These are phyloP conservation scores for Chascanopsetta lugubris DNA, from an alignment of 2,113 vertebrate species.

Conservation along the genomic window DNA sequence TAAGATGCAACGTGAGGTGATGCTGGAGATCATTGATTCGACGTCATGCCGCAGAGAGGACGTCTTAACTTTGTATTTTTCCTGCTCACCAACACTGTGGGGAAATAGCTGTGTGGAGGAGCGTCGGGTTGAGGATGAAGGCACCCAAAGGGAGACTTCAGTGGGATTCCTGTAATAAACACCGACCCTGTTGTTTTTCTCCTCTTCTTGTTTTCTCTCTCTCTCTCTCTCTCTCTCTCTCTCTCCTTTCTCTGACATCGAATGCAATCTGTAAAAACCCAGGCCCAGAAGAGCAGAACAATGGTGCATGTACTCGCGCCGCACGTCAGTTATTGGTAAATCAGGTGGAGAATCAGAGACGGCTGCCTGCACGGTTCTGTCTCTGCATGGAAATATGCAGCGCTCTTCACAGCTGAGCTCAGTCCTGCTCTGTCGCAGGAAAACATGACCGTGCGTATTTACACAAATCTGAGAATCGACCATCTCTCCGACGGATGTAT, in stretches of 20 bases:
- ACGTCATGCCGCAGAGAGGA: background rate
- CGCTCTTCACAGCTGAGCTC: constrained; percentile 19
- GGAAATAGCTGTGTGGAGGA: background rate
- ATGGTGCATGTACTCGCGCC: constrained; percentile 41
- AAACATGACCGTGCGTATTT: constrained; percentile 5
- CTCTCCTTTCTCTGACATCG: constrained; percentile 57
- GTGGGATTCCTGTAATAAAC: constrained; percentile 49
- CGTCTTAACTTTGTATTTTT: background rate
- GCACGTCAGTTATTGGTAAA: constrained; percentile 62
- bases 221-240: too few species aligned
- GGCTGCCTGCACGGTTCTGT: constrained; percentile 46
- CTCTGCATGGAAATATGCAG: constrained; percentile 35
- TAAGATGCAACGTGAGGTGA: constrained; percentile 9
- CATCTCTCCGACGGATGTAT: background rate
- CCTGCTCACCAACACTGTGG: background rate
- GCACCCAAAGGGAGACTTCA: background rate
- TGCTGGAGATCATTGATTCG: constrained; percentile 1
- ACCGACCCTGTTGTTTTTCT: constrained; percentile 26
- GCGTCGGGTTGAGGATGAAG: background rate
- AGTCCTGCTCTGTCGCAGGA: background rate
- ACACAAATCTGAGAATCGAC: background rate
- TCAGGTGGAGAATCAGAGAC: constrained; percentile 60
- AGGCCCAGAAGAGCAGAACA: constrained; percentile 55
- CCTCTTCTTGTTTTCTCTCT: constrained; percentile 21
- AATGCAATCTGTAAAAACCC: constrained; percentile 52